Conservation (phyloP, 2,113 vertebrate species). For the Festucalex cinctus region DNA sequence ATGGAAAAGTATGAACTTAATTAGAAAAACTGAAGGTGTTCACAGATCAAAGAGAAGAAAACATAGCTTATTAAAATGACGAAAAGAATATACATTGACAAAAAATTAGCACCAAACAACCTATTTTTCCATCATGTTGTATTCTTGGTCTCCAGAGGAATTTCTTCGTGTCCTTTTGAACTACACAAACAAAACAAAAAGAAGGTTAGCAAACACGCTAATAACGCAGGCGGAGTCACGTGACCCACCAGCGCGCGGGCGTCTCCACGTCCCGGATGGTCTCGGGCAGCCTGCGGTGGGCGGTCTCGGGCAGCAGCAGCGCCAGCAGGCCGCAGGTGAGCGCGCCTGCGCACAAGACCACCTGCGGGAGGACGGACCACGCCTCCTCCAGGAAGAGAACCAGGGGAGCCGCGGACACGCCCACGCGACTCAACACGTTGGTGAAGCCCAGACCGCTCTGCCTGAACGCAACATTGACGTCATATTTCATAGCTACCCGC, state of each 20-base stretch:
- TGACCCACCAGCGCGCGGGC: slow-evolving; percentile 50
- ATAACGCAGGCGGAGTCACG: not conserved
- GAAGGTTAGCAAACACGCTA: not conserved
- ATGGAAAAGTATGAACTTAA: no score
- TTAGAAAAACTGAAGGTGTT: no score
- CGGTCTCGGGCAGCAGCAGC: slow-evolving; percentile 77
- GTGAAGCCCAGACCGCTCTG: slow-evolving; percentile 77
- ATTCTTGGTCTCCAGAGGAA: not conserved
- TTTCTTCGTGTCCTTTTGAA: not conserved
- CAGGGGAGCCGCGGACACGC: slow-evolving; percentile 74
- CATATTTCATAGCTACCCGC: no score
- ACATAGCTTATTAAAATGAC: no score
- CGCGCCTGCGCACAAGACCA: slow-evolving; percentile 64
- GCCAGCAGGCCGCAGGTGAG: slow-evolving; percentile 59
- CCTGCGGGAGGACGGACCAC: slow-evolving; percentile 71
- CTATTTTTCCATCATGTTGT: not conserved
- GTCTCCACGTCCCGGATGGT: slow-evolving; percentile 78
- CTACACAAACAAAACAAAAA: not conserved
- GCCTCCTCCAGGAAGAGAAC: slow-evolving; percentile 72
- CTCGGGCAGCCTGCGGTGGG: slow-evolving; percentile 70
- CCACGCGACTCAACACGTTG: slow-evolving; percentile 70
- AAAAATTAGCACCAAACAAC: not conserved
- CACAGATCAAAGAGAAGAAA: no score
- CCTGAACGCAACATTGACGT: slow-evolving; percentile 47
- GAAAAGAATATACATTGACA: no score